phyloP scores from a whole-genome alignment of 2,797 vertebrate species.

The Florisuga fusca region DNA sequence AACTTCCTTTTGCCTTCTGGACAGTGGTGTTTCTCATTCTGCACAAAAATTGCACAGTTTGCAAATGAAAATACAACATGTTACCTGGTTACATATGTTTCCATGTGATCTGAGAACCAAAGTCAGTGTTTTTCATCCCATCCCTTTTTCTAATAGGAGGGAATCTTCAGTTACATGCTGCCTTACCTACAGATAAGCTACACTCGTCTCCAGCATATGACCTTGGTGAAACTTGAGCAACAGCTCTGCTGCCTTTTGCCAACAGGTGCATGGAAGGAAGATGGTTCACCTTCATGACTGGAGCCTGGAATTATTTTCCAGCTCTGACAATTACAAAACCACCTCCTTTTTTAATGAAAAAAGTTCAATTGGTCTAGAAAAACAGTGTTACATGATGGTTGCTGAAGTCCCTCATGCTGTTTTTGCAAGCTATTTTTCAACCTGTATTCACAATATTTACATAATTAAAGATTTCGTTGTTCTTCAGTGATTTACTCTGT shows the following conservation, averaged over 20 bases:
- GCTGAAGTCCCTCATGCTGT: background rate
- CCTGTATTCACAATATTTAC: background rate
- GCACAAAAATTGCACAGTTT: background rate
- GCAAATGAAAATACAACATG: background rate
- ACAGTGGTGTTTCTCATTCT: background rate
- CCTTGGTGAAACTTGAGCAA: background rate
- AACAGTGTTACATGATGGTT: accelerated
- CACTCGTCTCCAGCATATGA: background rate
- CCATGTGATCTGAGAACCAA: background rate
- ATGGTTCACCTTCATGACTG: background rate
- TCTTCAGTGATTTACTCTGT: background rate
- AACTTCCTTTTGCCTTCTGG: background rate
- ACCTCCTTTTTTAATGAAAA: background rate
- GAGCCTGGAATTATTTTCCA: background rate
- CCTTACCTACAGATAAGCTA: background rate
- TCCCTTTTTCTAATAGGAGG: background rate
- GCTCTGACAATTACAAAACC: background rate
- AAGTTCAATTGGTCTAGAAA: background rate
- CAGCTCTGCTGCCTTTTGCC: background rate
- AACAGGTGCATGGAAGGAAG: background rate
- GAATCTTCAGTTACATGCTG: background rate
- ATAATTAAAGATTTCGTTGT: background rate
- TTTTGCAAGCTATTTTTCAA: background rate
- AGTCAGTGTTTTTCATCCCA: background rate
- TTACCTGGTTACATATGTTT: background rate